These are phyloP conservation scores for Trichonephila clavipes DNA, from an alignment of 1,140 invertebrate genomes.

Conservation along the genomic window DNA sequence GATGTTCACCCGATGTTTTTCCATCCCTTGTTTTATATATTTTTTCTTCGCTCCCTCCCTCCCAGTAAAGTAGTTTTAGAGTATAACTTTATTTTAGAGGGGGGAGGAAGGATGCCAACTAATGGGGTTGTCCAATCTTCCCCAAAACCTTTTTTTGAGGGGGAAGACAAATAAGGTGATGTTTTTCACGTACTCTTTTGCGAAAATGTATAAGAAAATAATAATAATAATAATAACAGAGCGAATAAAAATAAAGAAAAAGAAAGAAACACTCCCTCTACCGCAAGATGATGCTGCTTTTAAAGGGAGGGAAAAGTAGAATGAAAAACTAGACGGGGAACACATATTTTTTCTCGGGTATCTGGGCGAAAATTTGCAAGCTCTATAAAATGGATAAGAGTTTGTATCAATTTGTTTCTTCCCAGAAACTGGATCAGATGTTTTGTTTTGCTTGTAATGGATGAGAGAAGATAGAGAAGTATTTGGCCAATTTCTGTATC, in stretches of 20 bases:
- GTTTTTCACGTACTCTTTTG: constrained; percentile 53
- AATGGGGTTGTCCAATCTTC: constrained; percentile 69
- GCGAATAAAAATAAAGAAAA: not conserved
- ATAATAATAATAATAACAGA: not conserved
- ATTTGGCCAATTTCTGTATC: constrained; percentile 36
- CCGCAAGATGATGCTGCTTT: constrained; percentile 35
- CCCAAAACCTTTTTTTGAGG: constrained; percentile 34
- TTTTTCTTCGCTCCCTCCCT: not conserved
- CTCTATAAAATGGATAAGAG: constrained; percentile 37
- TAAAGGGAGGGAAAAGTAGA: not conserved
- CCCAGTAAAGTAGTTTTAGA: constrained; percentile 70
- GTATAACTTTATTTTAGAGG: constrained; percentile 70
- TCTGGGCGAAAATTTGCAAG: constrained; percentile 28
- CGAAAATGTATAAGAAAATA: not conserved
- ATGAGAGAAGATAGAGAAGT: not conserved
- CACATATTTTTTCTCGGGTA: not conserved
- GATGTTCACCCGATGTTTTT: constrained; percentile 42
- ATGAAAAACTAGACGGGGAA: constrained; percentile 39
- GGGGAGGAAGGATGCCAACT: not conserved
- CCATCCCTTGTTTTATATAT: constrained; percentile 29
- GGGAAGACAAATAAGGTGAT: constrained; percentile 48
- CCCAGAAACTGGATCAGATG: constrained; percentile 57
- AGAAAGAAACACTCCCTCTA: not conserved
- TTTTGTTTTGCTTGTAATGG: constrained; percentile 14
- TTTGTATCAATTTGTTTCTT: constrained; percentile 56